Percentiles rank a stretch among this genome's conserved stretches.
Conservation (phyloP, 2,888 invertebrate genomes). For the Prosopocoilus inquinatus region DNA sequence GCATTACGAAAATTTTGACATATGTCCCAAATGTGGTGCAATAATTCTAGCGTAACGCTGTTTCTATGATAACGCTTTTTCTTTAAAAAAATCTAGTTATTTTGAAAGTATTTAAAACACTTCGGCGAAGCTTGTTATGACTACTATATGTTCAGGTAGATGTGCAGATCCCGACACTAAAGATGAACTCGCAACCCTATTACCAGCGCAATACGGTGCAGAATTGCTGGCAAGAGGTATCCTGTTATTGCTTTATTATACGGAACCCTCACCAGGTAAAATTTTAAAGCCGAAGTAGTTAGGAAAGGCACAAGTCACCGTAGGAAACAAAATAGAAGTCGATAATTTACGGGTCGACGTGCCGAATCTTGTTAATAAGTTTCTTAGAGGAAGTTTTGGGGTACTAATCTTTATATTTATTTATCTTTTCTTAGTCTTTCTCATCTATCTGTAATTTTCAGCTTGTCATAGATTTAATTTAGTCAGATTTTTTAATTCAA, state of each 20-base stretch:
- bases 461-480: too few species aligned
- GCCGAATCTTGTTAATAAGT: too few species aligned
- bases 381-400: too few species aligned
- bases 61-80: too few species aligned
- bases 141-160: background rate
- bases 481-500: too few species aligned
- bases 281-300: background rate
- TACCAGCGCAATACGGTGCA: background rate
- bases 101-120: background rate
- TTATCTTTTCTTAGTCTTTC: too few species aligned
- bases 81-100: background rate
- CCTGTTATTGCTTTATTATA: slow-evolving; percentile 17
- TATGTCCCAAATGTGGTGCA: too few species aligned
- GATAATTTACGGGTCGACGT: background rate
- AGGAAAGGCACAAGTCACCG: background rate
- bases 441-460: too few species aligned
- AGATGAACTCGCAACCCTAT: background rate
- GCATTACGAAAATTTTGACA: slow-evolving; percentile 15
- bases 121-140: too few species aligned
- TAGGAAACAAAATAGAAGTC: background rate
- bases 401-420: too few species aligned
- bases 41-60: too few species aligned
- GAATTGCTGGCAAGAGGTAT: background rate
- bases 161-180: background rate
- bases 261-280: background rate